Percentiles rank a stretch among this genome's conserved stretches.
Evolutionary conservation across 2,888 invertebrate genomes (phyloP).

Genomic region (Lepidocyrtoides sp.): DNA sequence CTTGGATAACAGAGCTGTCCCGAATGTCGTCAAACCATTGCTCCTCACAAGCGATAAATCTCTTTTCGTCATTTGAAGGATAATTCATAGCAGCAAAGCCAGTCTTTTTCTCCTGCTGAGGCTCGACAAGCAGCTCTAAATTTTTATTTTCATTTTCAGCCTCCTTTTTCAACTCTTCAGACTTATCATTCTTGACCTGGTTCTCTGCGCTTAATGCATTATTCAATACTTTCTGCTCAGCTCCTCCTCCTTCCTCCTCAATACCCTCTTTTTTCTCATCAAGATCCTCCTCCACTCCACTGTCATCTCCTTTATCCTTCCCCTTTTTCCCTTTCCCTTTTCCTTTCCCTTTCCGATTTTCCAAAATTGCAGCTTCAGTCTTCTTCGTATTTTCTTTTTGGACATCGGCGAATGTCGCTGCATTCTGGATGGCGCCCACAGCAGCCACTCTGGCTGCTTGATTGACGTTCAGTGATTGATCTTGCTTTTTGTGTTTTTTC

Average conservation of each 20-base stretch:
- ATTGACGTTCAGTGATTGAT: slow-evolving; percentile 36
- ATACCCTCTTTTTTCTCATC: too few species aligned
- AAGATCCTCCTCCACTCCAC: too few species aligned
- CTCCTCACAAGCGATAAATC: slow-evolving; percentile 79
- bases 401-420: slow-evolving; percentile 54
- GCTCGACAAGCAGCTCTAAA: not conserved
- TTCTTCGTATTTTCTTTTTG: slow-evolving; percentile 26
- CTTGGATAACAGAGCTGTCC: slow-evolving; percentile 73
- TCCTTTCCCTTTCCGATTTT: slow-evolving; percentile 21
- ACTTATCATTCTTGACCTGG: too few species aligned
- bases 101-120: not conserved
- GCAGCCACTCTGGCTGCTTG: slow-evolving; percentile 71
- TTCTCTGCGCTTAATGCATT: too few species aligned
- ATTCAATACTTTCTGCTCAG: too few species aligned
- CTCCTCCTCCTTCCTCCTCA: too few species aligned
- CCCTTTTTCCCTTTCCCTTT: slow-evolving; percentile 44
- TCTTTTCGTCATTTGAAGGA: slow-evolving; percentile 49
- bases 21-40: slow-evolving; percentile 72
- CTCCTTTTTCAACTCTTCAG: too few species aligned
- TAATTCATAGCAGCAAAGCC: slow-evolving; percentile 18
- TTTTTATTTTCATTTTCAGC: not conserved
- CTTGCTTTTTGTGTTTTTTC: not conserved
- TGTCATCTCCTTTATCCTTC: slow-evolving; percentile 19
- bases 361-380: slow-evolving; percentile 41
- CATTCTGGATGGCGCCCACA: slow-evolving; percentile 50